Evolutionary conservation across 1,140 invertebrate species (phyloP).

Genomic region (Drosophila jambulina): DNA sequence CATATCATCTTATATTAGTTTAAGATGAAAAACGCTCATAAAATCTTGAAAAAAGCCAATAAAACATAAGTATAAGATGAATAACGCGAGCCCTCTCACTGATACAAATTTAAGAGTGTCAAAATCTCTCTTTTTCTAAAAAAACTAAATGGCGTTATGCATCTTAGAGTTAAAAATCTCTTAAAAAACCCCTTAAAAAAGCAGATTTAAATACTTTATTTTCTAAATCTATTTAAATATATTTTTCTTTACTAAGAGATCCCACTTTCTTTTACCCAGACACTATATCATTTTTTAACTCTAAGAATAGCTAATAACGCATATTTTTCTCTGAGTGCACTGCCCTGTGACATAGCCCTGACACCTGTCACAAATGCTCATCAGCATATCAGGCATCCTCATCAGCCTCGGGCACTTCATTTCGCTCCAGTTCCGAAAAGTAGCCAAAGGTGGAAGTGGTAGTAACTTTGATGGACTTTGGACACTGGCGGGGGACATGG

Average conservation of each 20-base stretch:
- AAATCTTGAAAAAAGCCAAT: too few species aligned
- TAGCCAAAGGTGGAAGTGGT: not conserved
- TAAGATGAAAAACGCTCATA: too few species aligned
- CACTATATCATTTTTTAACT: not conserved
- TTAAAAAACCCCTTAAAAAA: too few species aligned
- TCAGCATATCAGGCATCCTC: slow-evolving; percentile 13
- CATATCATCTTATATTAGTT: too few species aligned
- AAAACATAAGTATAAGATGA: too few species aligned
- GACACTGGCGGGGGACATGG: not conserved
- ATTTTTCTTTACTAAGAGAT: too few species aligned
- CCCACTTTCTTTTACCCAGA: too few species aligned
- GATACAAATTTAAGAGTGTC: not conserved
- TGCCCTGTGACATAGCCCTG: slow-evolving; percentile 24
- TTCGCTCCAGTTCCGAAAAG: not conserved
- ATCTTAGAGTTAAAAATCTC: not conserved
- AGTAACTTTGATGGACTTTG: not conserved
- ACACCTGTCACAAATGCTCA: slow-evolving; percentile 72
- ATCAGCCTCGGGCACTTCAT: slow-evolving; percentile 27
- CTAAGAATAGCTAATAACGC: not conserved
- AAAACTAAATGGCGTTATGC: not conserved
- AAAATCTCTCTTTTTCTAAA: not conserved
- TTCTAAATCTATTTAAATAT: too few species aligned
- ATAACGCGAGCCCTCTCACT: too few species aligned
- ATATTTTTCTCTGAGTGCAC: not conserved
- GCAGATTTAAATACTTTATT: too few species aligned